Percentiles rank a stretch among this genome's conserved stretches.
phyloP scores from a whole-genome alignment of 2,888 invertebrate species.

The Tetanocera ferruginea region DNA sequence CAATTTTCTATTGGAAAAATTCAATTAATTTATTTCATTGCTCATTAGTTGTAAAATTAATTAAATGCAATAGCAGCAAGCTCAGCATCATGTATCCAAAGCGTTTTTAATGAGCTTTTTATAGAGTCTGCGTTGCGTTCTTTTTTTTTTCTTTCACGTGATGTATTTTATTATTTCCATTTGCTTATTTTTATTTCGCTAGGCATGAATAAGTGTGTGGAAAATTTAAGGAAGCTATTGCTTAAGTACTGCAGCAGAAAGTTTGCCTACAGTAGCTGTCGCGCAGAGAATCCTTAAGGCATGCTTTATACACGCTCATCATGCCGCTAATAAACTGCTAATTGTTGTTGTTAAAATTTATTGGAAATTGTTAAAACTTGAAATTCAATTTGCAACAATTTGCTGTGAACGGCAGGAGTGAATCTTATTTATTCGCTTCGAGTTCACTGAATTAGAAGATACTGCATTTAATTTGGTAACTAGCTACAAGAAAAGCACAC shows the following conservation, averaged over 20 bases:
- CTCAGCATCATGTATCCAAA: neutral
- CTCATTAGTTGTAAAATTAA: conserved; percentile 37
- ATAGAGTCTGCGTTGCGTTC: neutral
- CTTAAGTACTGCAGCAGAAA: too few species aligned
- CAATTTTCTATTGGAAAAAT: conserved; percentile 25
- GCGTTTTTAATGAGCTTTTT: neutral
- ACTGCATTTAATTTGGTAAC: conserved; percentile 30
- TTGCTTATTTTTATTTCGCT: neutral
- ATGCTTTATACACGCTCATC: conserved; percentile 5
- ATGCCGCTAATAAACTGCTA: conserved; percentile 38
- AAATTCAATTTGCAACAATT: conserved; percentile 44
- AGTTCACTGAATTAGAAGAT: conserved; percentile 20
- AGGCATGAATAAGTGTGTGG: neutral
- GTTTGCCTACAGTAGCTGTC: neutral
- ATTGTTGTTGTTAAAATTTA: conserved; percentile 45
- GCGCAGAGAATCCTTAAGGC: neutral
- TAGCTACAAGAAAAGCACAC: conserved; percentile 3
- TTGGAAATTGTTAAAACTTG: conserved; percentile 39
- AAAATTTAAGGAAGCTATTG: conserved; percentile 4
- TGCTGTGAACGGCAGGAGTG: conserved; percentile 40
- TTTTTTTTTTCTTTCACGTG: neutral
- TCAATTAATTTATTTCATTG: conserved; percentile 36
- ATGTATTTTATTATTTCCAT: neutral
- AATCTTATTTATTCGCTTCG: neutral
- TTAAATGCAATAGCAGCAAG: conserved; percentile 14